A percentile compares a stretch with the other conserved stretches of the same genome.
phyloP scores from a whole-genome alignment of 2,113 vertebrate species.

The Sporophila hypoxantha region DNA sequence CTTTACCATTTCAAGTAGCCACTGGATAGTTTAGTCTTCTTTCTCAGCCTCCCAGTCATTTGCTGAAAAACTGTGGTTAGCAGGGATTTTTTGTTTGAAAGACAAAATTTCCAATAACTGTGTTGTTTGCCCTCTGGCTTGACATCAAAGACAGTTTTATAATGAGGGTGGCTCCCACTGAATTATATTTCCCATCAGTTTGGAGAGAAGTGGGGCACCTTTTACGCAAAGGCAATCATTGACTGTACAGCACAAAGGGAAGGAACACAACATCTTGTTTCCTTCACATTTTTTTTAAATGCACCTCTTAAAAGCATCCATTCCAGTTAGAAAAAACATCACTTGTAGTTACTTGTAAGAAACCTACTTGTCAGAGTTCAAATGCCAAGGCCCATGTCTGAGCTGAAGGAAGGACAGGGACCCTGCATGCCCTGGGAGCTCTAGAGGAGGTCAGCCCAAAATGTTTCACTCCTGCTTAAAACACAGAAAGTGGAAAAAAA shows the following conservation, averaged over 20 bases:
- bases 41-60: neutral
- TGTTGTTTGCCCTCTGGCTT: neutral
- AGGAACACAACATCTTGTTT: rapidly evolving
- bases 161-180: neutral
- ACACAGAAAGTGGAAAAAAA: neutral
- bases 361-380: neutral
- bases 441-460: neutral
- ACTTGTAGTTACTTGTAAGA: neutral
- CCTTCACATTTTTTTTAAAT: neutral
- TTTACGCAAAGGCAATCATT: neutral
- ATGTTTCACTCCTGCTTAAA: neutral
- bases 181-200: neutral
- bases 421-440: rapidly evolving
- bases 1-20: neutral
- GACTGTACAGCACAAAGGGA: neutral
- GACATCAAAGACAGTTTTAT: slow-evolving; percentile 1
- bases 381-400: neutral
- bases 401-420: neutral
- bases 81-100: slow-evolving; percentile 12
- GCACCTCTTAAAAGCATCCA: neutral
- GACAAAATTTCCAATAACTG: slow-evolving; percentile 11
- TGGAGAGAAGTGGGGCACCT: neutral
- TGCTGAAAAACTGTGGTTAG: slow-evolving; percentile 8
- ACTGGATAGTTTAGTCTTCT: neutral
- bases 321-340: neutral